These are phyloP conservation scores for Tigriopus californicus DNA, from an alignment of 2,888 invertebrate species.

Conservation along the genomic window DNA sequence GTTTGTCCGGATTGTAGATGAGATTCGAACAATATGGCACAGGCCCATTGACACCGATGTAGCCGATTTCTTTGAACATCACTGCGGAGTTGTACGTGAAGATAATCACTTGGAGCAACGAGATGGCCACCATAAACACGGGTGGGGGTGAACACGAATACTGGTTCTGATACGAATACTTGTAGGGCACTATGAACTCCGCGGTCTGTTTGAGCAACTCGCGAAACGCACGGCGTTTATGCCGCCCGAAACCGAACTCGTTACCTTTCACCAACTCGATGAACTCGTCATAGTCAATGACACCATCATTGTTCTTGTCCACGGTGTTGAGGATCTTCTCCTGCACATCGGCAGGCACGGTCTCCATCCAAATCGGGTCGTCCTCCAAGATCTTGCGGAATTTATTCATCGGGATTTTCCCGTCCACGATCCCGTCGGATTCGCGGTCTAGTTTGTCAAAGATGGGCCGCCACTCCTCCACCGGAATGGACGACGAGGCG, in stretches of 20 bases:
- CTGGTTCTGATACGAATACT: conserved; percentile 12
- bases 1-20: conserved; percentile 67
- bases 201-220: conserved; percentile 6
- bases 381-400: conserved; percentile 5
- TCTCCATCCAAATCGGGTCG: conserved; percentile 4
- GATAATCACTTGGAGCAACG: conserved; percentile 11
- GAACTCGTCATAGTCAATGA: conserved; percentile 10
- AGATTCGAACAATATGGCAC: conserved; percentile 61
- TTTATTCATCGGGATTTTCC: not conserved
- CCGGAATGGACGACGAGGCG: not conserved
- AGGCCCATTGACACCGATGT: conserved; percentile 34
- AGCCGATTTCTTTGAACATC: conserved; percentile 14
- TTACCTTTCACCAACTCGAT: conserved; percentile 1
- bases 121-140: conserved; percentile 8
- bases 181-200: conserved; percentile 13
- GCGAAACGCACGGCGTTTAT: conserved; percentile 10
- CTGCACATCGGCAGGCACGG: not conserved
- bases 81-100: conserved; percentile 1
- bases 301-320: conserved; percentile 6
- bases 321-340: conserved; percentile 1
- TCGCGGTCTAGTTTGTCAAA: conserved; percentile 6
- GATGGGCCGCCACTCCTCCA: conserved; percentile 4
- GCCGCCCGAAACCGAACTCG: not conserved
- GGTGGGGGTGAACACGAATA: conserved; percentile 12
- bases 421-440: not conserved